Conservation (phyloP, 2,888 invertebrate genomes). For the Ypsolopha sequella region DNA sequence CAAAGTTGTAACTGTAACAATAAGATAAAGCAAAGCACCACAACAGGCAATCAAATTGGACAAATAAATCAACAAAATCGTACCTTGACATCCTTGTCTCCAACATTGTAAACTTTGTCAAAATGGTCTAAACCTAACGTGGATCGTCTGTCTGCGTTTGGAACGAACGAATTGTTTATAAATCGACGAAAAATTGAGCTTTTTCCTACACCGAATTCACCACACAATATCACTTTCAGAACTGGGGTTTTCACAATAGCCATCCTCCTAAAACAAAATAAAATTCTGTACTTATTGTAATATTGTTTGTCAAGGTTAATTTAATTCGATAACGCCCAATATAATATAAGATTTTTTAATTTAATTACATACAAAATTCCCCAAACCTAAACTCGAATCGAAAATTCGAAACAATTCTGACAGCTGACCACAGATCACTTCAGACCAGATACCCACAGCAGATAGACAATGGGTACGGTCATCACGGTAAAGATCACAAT, state of each 20-base stretch:
- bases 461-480: no score
- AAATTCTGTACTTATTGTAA: no score
- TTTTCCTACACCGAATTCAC: constrained; percentile 97
- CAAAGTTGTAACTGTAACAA: constrained; percentile 86
- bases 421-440: no score
- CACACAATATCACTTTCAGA: constrained; percentile 93
- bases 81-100: constrained; percentile 85
- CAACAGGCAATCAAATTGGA: neutral
- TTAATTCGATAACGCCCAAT: no score
- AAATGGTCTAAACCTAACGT: constrained; percentile 94
- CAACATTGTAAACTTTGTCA: constrained; percentile 82
- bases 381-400: no score
- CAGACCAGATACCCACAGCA: no score
- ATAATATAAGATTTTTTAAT: no score
- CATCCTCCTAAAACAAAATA: constrained; percentile 56
- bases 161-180: constrained; percentile 90
- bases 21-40: constrained; percentile 6
- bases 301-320: no score
- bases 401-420: no score
- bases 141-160: constrained; percentile 84
- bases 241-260: constrained; percentile 87
- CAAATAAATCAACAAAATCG: constrained; percentile 10
- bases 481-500: no score
- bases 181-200: constrained; percentile 93
- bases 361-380: no score